Conservation (phyloP, 2,888 invertebrate genomes). For the Ophioninae sp. region DNA sequence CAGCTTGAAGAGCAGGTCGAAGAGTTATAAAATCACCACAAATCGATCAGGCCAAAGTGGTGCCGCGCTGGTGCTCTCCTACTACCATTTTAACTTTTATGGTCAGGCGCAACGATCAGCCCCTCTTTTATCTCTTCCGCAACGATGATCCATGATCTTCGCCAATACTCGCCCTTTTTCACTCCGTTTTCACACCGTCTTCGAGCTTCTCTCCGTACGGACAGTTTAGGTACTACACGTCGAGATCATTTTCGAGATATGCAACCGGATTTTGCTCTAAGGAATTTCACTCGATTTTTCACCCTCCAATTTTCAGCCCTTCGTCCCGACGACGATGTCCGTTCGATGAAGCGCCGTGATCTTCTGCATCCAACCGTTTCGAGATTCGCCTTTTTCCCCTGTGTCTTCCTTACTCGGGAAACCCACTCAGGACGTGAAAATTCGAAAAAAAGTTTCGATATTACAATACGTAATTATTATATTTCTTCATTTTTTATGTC, state of each 20-base stretch:
- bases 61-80: constrained; percentile 62
- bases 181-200: constrained; percentile 1
- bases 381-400: neutral
- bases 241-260: constrained; percentile 18
- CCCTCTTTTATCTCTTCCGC: constrained; percentile 64
- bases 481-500: too few relatives aligned
- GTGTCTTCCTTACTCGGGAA: neutral
- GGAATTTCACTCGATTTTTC: constrained; percentile 16
- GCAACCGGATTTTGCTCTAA: constrained; percentile 8
- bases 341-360: constrained; percentile 41
- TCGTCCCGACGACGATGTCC: neutral
- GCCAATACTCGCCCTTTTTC: constrained; percentile 7
- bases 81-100: constrained; percentile 74
- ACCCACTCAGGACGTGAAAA: neutral
- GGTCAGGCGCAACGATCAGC: constrained; percentile 72
- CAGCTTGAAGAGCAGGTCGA: constrained; percentile 69
- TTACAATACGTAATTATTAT: too few relatives aligned
- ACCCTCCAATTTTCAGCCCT: constrained; percentile 4
- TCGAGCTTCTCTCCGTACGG: neutral
- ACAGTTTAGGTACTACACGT: neutral
- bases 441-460: too few relatives aligned
- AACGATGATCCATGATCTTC: constrained; percentile 59
- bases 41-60: constrained; percentile 79
- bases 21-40: constrained; percentile 79
- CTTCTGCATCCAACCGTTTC: neutral